Base-by-base conservation (phyloP, 2,888 invertebrate species). In the Ryuthela nishihirai region DNA sequence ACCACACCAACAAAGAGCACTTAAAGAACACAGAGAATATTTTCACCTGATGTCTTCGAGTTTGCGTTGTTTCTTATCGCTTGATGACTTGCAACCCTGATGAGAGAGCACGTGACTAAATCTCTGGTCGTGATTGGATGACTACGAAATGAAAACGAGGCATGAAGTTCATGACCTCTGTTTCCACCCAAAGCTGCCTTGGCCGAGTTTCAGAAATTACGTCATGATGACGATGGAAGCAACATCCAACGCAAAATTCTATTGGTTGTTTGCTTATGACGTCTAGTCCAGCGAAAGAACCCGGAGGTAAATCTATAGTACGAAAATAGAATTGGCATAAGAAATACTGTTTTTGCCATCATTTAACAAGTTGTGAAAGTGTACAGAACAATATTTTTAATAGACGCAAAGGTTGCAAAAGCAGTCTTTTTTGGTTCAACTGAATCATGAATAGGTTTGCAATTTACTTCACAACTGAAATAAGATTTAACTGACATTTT, bases 161-260 rank as follows among this genome's bases (percentile, higher is more conserved):
- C 25, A 52, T 52, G 56, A 58, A 58, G 56, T 58, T 58, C 56
- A 58, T 58, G 56, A 58, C 56, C 56, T n/a, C n/a, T n/a, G n/a
- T n/a, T n/a, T n/a, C n/a, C n/a, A n/a, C 56, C 29, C 45, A 56
- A 55, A 38, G 44, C 49, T 52, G 56, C 56, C 56, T 58, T 58
- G 56, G 56, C 56, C 56, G 56, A 48, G 49, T 44, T 50, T 52
- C 50, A 46, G 24, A 24, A 36, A 35, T 52, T 48, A 56, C 56
- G 41, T 56, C 56, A 56, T 45, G 45, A 56, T 41, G 34, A 43
- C n/a, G n/a, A n/a, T n/a, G n/a, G n/a, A n/a, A n/a, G n/a, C n/a
- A n/a, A n/a, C n/a, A 45, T 23, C 10, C 21, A 20, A n/a, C 39
- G n/a, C 15, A 45, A 23, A 23, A 44, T 40, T 40, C 40, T 25